A percentile compares a stretch with the other conserved stretches of the same genome.
phyloP scores from a whole-genome alignment of 2,888 invertebrate genomes.

The Vanessa cardui region DNA sequence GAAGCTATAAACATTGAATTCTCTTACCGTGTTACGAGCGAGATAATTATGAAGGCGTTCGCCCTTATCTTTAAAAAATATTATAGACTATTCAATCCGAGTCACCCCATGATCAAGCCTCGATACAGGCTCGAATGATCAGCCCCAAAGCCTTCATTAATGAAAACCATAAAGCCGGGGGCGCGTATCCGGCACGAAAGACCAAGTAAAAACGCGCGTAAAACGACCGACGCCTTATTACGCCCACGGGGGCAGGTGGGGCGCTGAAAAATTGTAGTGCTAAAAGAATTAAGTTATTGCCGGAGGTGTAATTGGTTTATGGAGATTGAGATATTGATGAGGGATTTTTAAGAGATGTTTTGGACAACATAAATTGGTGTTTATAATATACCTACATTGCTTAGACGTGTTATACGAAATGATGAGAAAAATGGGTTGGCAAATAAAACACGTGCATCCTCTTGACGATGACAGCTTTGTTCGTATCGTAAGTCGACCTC shows the following conservation, averaged over 20 bases:
- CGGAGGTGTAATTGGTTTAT: constrained; percentile 46
- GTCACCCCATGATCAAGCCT: constrained; percentile 64
- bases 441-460: too few relatives aligned
- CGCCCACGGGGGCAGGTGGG: constrained; percentile 65
- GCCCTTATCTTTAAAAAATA: constrained; percentile 54
- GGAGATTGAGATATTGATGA: constrained; percentile 44
- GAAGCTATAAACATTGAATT: constrained; percentile 38
- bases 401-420: too few relatives aligned
- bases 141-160: constrained; percentile 78
- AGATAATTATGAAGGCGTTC: constrained; percentile 44
- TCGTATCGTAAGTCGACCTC: too few relatives aligned
- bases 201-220: constrained; percentile 65
- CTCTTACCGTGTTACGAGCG: constrained; percentile 36
- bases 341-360: constrained; percentile 20
- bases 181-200: constrained; percentile 62
- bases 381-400: neutral
- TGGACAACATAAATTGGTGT: neutral
- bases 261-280: constrained; percentile 61
- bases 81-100: constrained; percentile 46
- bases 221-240: constrained; percentile 72
- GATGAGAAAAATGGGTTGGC: too few relatives aligned
- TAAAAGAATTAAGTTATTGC: constrained; percentile 65
- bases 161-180: constrained; percentile 72
- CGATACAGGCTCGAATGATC: constrained; percentile 69
- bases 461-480: too few relatives aligned